Percentiles rank a stretch among this genome's conserved stretches.
Conservation (phyloP, 2,888 invertebrate genomes). For the Heteromyza rotundicornis region DNA sequence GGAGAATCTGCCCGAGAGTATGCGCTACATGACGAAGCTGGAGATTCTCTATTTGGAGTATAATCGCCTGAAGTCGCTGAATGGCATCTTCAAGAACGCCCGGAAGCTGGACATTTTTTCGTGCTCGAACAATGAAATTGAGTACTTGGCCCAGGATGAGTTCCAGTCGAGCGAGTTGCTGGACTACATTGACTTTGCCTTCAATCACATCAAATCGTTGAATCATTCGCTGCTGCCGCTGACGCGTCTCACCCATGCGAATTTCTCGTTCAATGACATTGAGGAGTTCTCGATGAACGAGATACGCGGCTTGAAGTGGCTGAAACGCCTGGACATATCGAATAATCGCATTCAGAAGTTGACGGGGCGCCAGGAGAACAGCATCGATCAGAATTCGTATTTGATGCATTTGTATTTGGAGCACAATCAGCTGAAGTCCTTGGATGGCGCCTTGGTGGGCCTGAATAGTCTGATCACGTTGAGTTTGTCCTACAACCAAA, state of each 20-base stretch:
- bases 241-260: constrained; percentile 71
- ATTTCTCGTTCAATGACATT: constrained; percentile 78
- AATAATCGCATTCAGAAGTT: constrained; percentile 75
- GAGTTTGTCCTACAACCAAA: constrained; percentile 77
- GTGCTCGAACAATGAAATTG: constrained; percentile 76
- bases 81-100: constrained; percentile 75
- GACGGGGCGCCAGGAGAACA: constrained; percentile 73
- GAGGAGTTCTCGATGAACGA: constrained; percentile 82
- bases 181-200: constrained; percentile 74
- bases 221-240: constrained; percentile 77
- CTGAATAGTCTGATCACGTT: constrained; percentile 75
- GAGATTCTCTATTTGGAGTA: constrained; percentile 76
- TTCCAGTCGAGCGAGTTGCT: constrained; percentile 75
- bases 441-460: constrained; percentile 79
- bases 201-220: constrained; percentile 74
- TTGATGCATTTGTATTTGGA: constrained; percentile 76
- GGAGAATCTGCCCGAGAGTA: constrained; percentile 73
- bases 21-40: constrained; percentile 72
- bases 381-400: constrained; percentile 78
- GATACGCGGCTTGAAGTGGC: constrained; percentile 73
- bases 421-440: constrained; percentile 73
- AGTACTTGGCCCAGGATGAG: constrained; percentile 77
- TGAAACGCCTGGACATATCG: constrained; percentile 78
- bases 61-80: constrained; percentile 74
- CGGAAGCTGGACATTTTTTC: constrained; percentile 71